Base-by-base conservation (phyloP, 2,113 vertebrate species). In the Semnornis frantzii region DNA sequence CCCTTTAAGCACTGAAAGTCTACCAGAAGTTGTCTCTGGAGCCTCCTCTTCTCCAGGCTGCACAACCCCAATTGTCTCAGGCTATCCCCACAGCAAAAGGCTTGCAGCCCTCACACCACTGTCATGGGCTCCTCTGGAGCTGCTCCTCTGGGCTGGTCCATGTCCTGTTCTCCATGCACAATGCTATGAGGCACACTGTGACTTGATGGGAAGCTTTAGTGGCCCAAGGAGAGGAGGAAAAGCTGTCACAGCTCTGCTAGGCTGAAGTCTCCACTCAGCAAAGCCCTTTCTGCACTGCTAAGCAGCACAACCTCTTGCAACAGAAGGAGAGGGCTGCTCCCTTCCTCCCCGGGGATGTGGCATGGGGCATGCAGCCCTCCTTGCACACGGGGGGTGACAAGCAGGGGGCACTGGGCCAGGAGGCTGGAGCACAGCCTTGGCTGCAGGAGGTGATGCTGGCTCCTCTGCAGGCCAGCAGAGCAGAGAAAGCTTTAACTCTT, bases 221-320 rank as follows among this genome's bases (percentile, higher is more conserved):
- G 6, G 1, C 34, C 27, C 31, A 33, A 25, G 57, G 7, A 28
- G 3, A 25, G 63, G 28, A 50, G n/a, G 9, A 21, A 57, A 55
- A 55, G 9, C 3, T 2, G 34, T 18, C 7, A 3, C 5, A 2
- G 4, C 0, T 13, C 17, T 28, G 9, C 17, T 44, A 62, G 34
- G 37, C 62, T 55, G 24, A 48, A 42, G 8, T 16, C 30, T 55
- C 42, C 30, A 25, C 9, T 2, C 2, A 11, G 33, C 24, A 63
- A 69, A 81, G 24, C 23, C 48, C 37, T 34, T 81, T 60, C 25
- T 57, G 34, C 19, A 15, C 10, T 30, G 39, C 33, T n/a, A 10
- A 77, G 34, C n/a, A 63, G 16, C 70, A 23, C 20, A 28, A 8
- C 12, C 21, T 30, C 55, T 42, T 24, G 55, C 60, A 57, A 57